These are phyloP conservation scores for Limenitis camilla DNA, from an alignment of 2,888 invertebrate genomes.

Conservation along the genomic window DNA sequence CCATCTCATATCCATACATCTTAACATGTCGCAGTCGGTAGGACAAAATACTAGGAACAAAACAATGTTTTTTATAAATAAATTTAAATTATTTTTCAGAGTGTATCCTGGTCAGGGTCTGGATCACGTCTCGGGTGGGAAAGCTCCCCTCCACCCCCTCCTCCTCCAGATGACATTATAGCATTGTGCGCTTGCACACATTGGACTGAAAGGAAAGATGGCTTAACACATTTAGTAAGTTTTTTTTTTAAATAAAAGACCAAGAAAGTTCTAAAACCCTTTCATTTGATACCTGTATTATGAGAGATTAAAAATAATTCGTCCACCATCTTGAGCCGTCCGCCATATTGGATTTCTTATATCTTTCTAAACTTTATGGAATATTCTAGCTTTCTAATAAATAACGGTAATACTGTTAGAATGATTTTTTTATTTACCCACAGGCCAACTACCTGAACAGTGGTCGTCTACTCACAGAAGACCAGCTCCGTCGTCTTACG, in stretches of 20 bases:
- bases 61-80: no score
- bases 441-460: slow-evolving; percentile 81
- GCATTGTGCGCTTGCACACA: slow-evolving; percentile 90
- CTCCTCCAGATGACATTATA: slow-evolving; percentile 84
- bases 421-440: no score
- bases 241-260: neutral
- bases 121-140: slow-evolving; percentile 79
- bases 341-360: no score
- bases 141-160: slow-evolving; percentile 60
- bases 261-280: no score
- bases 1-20: neutral
- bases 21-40: no score
- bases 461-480: slow-evolving; percentile 78
- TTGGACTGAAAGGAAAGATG: slow-evolving; percentile 97
- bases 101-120: slow-evolving; percentile 89
- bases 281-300: no score
- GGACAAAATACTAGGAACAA: no score
- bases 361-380: no score
- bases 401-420: no score
- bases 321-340: no score
- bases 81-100: slow-evolving; percentile 58
- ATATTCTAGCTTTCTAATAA: no score
- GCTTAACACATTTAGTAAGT: slow-evolving; percentile 85
- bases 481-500: slow-evolving; percentile 88
- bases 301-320: no score